Percentiles rank a stretch among this genome's conserved stretches.
Conservation (phyloP, 2,113 vertebrate species). For the Phrynosoma blainvillii region DNA sequence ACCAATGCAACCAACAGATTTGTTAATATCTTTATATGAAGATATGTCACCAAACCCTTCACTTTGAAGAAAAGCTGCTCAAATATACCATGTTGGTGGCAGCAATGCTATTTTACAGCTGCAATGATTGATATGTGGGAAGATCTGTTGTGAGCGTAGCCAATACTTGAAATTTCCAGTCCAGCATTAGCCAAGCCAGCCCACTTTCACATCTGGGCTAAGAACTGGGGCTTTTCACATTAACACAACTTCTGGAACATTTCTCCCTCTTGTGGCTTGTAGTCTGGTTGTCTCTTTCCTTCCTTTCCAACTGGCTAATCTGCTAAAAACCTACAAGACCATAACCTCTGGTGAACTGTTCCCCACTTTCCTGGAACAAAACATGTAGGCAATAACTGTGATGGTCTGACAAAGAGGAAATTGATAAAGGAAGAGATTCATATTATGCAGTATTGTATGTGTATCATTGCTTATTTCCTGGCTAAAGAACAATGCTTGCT, state of each 20-base stretch:
- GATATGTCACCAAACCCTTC: neutral
- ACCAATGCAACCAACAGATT: neutral
- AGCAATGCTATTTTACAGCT: neutral
- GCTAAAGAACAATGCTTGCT: slow-evolving; percentile 1
- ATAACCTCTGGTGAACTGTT: neutral
- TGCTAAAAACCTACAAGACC: neutral
- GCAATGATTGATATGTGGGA: neutral
- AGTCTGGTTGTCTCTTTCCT: neutral
- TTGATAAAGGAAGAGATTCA: slow-evolving; percentile 16
- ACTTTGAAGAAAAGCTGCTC: neutral
- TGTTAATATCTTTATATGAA: neutral
- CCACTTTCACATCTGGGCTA: neutral
- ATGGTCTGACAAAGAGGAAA: slow-evolving; percentile 8
- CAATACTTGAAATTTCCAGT: neutral
- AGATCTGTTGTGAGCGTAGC: neutral
- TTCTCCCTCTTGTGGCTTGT: neutral
- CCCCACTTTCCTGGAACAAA: slow-evolving; percentile 8
- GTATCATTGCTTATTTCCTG: neutral
- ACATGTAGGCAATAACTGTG: neutral
- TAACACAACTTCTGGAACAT: neutral
- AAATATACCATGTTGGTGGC: neutral
- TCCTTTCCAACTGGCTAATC: slow-evolving; percentile 13
- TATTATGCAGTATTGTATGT: neutral
- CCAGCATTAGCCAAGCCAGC: neutral
- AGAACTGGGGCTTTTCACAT: neutral